Conservation (phyloP, 2,113 vertebrate species). For the Passer domesticus region DNA sequence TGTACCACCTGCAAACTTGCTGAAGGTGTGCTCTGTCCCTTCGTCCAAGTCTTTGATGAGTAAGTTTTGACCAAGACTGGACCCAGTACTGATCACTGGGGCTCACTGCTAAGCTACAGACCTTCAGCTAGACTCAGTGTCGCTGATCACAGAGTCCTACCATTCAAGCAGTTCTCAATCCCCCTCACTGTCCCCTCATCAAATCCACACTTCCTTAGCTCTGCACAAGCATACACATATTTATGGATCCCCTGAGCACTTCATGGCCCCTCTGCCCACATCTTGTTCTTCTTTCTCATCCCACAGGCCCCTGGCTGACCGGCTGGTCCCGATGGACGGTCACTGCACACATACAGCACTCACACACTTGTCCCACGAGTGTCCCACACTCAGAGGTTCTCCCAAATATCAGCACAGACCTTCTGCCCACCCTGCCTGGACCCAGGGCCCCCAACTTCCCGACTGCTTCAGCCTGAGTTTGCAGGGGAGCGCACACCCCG, state of each 20-base stretch:
- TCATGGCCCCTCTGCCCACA: not conserved
- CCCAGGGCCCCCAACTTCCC: fast-evolving
- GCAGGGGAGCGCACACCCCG: fast-evolving
- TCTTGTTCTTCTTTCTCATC: not conserved
- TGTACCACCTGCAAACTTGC: not conserved
- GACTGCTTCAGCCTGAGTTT: not conserved
- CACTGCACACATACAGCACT: not conserved
- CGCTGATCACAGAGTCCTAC: fast-evolving
- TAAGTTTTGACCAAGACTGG: not conserved
- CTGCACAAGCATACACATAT: not conserved
- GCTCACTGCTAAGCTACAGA: not conserved
- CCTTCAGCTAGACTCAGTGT: not conserved
- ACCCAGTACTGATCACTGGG: not conserved
- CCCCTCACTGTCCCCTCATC: fast-evolving
- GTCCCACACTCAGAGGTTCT: fast-evolving
- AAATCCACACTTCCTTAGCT: not conserved
- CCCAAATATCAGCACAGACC: not conserved
- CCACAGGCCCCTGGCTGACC: fast-evolving
- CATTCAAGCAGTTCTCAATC: not conserved
- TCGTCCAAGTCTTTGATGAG: not conserved
- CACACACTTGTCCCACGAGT: fast-evolving
- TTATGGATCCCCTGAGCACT: not conserved
- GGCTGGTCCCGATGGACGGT: not conserved
- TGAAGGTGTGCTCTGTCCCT: not conserved
- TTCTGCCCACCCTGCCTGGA: fast-evolving